These are phyloP conservation scores for Melipona quadrifasciata DNA, from an alignment of 1,140 invertebrate species.

Conservation along the genomic window DNA sequence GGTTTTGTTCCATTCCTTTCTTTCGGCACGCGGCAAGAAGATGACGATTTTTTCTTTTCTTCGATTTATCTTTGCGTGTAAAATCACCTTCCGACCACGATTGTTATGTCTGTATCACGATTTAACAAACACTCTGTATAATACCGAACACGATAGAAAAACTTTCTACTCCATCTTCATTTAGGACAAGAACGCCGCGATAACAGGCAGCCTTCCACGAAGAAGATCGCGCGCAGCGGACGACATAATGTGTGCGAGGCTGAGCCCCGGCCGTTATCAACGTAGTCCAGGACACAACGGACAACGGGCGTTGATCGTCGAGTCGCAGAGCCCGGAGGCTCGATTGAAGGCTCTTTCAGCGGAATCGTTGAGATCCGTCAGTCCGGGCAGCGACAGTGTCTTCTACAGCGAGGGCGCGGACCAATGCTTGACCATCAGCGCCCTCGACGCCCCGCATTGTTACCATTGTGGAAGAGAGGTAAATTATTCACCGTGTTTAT, in stretches of 20 bases:
- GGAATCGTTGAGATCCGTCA: conserved; percentile 91
- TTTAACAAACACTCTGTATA: not conserved
- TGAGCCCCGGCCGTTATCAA: conserved; percentile 77
- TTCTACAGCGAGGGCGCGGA: conserved; percentile 92
- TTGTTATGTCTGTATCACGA: no score
- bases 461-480: conserved; percentile 91
- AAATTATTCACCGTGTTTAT: conserved; percentile 39
- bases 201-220: conserved; percentile 86
- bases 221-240: conserved; percentile 85
- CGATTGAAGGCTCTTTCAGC: conserved; percentile 91
- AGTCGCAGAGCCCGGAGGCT: conserved; percentile 80
- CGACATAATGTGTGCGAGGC: conserved; percentile 73
- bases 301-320: conserved; percentile 72
- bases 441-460: conserved; percentile 83
- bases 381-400: conserved; percentile 93
- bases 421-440: conserved; percentile 67
- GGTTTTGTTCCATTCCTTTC: no score
- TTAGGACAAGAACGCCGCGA: conserved; percentile 82
- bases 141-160: no score
- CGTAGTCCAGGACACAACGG: conserved; percentile 77
- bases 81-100: no score
- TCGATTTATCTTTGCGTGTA: no score
- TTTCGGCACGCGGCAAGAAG: no score
- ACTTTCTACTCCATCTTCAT: not conserved
- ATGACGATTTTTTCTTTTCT: no score